Evolutionary conservation across 2,113 vertebrate species (phyloP).

Genomic region (Tiliqua scincoides): DNA sequence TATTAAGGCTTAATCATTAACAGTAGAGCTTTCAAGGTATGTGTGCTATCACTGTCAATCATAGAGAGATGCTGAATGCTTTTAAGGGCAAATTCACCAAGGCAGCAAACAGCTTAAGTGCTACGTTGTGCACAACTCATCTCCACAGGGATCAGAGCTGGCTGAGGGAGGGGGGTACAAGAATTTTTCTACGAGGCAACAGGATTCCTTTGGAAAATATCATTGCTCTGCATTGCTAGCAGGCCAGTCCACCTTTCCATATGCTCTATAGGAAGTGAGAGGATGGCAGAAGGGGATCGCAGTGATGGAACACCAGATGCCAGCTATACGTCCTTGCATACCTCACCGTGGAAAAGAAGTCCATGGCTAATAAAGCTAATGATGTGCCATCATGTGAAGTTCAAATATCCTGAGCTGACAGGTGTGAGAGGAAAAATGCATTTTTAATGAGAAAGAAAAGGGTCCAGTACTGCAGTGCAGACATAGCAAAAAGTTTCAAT

Average conservation of each 20-base stretch:
- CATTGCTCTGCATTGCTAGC: neutral
- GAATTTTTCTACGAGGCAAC: neutral
- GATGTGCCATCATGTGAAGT: neutral
- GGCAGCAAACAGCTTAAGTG: slow-evolving; percentile 43
- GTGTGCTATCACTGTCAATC: slow-evolving; percentile 80
- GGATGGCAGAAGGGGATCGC: neutral
- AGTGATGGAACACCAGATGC: neutral
- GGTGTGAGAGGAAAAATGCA: neutral
- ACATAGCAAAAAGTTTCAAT: neutral
- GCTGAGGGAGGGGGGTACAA: neutral
- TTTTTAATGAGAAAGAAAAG: neutral
- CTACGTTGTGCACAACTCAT: slow-evolving; percentile 38
- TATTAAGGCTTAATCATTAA: slow-evolving; percentile 80
- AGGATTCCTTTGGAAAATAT: neutral
- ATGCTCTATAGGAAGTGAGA: neutral
- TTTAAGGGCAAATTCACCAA: slow-evolving; percentile 59
- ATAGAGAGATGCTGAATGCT: slow-evolving; percentile 62
- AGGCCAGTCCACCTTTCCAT: accelerated
- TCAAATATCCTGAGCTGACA: accelerated
- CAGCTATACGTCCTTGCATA: neutral
- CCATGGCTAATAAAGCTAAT: slow-evolving; percentile 15
- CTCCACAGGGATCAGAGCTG: slow-evolving; percentile 21
- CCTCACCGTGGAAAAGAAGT: neutral
- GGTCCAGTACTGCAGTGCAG: accelerated
- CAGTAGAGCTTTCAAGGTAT: slow-evolving; percentile 79